phyloP scores from a whole-genome alignment of 2,888 invertebrate genomes.

The Andricus curvator region DNA sequence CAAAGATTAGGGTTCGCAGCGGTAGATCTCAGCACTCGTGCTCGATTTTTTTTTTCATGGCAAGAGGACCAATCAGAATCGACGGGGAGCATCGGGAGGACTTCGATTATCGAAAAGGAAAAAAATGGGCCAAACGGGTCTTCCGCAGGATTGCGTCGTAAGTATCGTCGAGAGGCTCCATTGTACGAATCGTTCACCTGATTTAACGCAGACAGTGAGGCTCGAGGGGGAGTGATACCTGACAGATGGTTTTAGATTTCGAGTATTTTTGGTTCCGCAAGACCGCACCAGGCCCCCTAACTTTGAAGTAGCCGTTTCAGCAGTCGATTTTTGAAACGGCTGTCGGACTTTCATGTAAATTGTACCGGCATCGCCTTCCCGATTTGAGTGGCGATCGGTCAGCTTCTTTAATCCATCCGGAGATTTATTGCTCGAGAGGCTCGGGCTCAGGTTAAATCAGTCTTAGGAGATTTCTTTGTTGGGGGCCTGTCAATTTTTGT shows the following conservation, averaged over 20 bases:
- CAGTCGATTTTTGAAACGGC: constrained; percentile 51
- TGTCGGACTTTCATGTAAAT: constrained; percentile 56
- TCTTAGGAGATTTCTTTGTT: constrained; percentile 6
- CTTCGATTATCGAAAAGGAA: constrained; percentile 20
- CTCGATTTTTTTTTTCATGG: constrained; percentile 28
- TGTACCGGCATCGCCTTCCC: constrained; percentile 14
- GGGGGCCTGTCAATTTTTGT: background rate
- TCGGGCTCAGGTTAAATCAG: background rate
- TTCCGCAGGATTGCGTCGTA: constrained; percentile 41
- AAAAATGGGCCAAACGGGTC: constrained; percentile 39
- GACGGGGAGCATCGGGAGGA: constrained; percentile 37
- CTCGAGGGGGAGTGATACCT: constrained; percentile 73
- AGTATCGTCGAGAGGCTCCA: constrained; percentile 47
- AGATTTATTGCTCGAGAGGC: constrained; percentile 33
- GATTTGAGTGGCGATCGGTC: constrained; percentile 23
- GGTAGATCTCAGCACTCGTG: constrained; percentile 38
- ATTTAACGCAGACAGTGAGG: constrained; percentile 73
- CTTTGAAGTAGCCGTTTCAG: constrained; percentile 68
- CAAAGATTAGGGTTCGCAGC: constrained; percentile 35
- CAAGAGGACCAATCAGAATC: constrained; percentile 34
- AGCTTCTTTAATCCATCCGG: constrained; percentile 16
- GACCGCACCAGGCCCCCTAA: constrained; percentile 65
- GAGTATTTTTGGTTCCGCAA: constrained; percentile 67
- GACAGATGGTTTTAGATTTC: constrained; percentile 74
- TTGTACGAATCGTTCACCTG: constrained; percentile 72